Evolutionary conservation across 2,797 vertebrate species (phyloP), one percentile per base, ranked within the genome.

Genomic region (Lepus oiostolus): DNA sequence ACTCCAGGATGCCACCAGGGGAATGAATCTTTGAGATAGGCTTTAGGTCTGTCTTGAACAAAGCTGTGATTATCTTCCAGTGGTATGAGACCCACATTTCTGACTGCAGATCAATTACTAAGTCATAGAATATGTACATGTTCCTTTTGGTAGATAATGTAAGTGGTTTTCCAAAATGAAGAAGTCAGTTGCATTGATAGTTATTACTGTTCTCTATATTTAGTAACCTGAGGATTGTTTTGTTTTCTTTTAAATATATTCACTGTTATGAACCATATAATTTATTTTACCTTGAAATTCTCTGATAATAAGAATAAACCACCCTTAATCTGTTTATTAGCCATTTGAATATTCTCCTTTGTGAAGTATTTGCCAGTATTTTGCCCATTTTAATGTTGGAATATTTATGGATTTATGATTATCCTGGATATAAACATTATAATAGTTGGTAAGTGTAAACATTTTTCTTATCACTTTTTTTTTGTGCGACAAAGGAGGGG

Each of bases 341-440:
- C 10, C 47, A 38, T 52, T 35, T 70, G 6, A 7, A 47, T 74
- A 84, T 42, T 19, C 4, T 12, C 21, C 75, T 85, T 28, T 35
- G 13, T 82, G 60, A 87, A 83, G 17, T 70, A 42, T 81, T 79
- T 85, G 60, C 26, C 68, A 87, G n/a, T 84, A 58, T 65, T 76
- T 86, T 42, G 19, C 42, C 42, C 42, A 77, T 28, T 38, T 79
- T 90, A 24, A 62, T 50, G 62, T 35, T 54, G 26, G 5, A 75
- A 65, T 85, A 2, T 38, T 17, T 80, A 85, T 60, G 6, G 52
- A 82, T 89, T 76, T 74, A 24, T 58, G 54, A 58, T 17, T 82
- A 19, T 42, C 76, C 50, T 85, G 52, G 21, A 58, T n/a, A n/a
- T 0, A 89, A 52, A 75, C 12, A 24, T 14, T 60, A 68, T 83